These are phyloP conservation scores for Dinocampus coccinellae DNA, from an alignment of 2,888 invertebrate species.

Conservation along the genomic window DNA sequence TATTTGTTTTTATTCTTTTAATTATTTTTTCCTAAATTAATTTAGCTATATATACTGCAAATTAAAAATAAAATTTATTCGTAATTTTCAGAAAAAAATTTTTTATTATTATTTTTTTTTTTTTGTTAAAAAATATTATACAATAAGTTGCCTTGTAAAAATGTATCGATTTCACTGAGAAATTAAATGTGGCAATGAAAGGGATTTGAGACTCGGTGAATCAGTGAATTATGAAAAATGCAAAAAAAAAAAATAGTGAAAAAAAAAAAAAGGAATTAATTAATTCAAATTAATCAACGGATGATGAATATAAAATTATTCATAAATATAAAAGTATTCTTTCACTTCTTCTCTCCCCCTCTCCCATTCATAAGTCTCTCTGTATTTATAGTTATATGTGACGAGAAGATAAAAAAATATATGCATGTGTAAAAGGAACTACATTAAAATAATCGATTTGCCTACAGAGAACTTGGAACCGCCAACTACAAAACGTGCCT, in stretches of 20 bases:
- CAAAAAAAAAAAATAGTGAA: conserved; percentile 35
- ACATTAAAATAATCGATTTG: conserved; percentile 33
- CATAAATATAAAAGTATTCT: neutral
- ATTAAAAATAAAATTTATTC: conserved; percentile 31
- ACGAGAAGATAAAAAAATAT: neutral
- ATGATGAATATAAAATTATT: neutral
- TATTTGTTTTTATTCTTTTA: neutral
- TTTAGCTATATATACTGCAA: conserved; percentile 23
- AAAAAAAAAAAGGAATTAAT: conserved; percentile 20
- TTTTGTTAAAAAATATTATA: conserved; percentile 58
- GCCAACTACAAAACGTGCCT: neutral
- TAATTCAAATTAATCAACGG: neutral
- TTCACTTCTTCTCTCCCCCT: neutral
- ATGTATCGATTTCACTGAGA: conserved; percentile 63
- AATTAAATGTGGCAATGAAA: conserved; percentile 63
- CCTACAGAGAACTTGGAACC: conserved; percentile 6
- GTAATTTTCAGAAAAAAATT: conserved; percentile 50
- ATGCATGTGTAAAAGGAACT: conserved; percentile 21
- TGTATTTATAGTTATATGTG: neutral
- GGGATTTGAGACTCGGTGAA: conserved; percentile 38
- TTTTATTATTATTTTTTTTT: too few species aligned
- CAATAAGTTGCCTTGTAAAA: conserved; percentile 64
- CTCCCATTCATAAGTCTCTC: too few species aligned
- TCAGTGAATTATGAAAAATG: neutral
- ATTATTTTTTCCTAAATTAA: neutral